These are phyloP conservation scores for Alentia gelatinosa DNA, from an alignment of 2,888 invertebrate species.

Conservation along the genomic window DNA sequence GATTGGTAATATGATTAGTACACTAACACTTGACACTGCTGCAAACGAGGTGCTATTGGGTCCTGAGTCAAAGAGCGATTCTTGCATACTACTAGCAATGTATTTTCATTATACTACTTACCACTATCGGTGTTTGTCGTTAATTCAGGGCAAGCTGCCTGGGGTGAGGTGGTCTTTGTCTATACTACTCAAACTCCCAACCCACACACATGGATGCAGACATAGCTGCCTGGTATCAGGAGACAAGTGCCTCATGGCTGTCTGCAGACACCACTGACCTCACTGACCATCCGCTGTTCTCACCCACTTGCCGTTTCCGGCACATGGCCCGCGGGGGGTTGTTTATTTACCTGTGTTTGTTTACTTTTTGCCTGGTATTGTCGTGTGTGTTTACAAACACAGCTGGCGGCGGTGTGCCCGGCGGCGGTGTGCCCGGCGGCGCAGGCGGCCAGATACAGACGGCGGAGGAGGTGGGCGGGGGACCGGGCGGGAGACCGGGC, in stretches of 20 bases:
- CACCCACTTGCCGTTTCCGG: background rate
- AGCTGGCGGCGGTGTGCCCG: background rate
- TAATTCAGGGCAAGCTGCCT: too few species aligned
- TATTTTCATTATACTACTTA: constrained; percentile 1
- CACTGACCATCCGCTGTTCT: background rate
- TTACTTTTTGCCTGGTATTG: background rate
- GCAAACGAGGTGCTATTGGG: too few species aligned
- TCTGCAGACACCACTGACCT: background rate
- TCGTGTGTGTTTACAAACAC: background rate
- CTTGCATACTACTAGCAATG: too few species aligned
- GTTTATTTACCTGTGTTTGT: background rate
- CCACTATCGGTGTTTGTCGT: background rate
- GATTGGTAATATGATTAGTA: too few species aligned
- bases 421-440: background rate
- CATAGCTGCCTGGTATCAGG: background rate
- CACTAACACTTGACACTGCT: too few species aligned
- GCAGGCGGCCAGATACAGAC: background rate
- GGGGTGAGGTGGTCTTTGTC: background rate
- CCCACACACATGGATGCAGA: too few species aligned
- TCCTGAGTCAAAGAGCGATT: too few species aligned
- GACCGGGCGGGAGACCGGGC: background rate
- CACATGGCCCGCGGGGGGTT: background rate
- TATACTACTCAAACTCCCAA: background rate
- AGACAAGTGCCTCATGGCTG: background rate
- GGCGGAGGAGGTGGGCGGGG: background rate